Evolutionary conservation across 2,888 invertebrate genomes (phyloP), one percentile per base, ranked within the genome.

Genomic region (Pasiphila rectangulata): DNA sequence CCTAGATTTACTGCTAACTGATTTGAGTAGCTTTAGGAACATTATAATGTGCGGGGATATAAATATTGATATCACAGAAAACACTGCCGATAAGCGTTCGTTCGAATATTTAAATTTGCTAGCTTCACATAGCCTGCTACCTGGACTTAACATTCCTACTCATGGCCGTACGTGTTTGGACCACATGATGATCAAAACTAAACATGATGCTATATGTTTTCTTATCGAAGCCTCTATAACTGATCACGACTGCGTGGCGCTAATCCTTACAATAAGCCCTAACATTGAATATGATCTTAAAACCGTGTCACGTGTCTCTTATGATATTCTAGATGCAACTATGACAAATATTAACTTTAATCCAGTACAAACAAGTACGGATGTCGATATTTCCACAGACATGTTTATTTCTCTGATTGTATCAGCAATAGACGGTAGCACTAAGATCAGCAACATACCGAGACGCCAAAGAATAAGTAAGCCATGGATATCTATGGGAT

Each of bases 221-320:
- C 3, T 17, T 10, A 4, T 36, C 1, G 9, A 36, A 23, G 9
- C 36, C 3, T 23, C 36, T 6, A 23, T 36, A 9, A 36, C 36
- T 1, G 36, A 36, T n/a, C 36, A 36, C n/a, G 36, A 36, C n/a
- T 20, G 21, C 21, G 23, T 36, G 7, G 36, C 36, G 3, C 10
- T 36, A 1, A 36, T 2, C 4, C 4, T 34, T 10, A n/a, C n/a
- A n/a, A n/a, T n/a, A n/a, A n/a, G n/a, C n/a, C n/a, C n/a, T n/a
- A n/a, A n/a, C n/a, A n/a, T n/a, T n/a, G n/a, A n/a, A n/a, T n/a
- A n/a, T n/a, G n/a, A n/a, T n/a, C n/a, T n/a, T n/a, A n/a, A n/a
- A n/a, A n/a, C n/a, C n/a, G n/a, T n/a, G n/a, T 4, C n/a, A 1
- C 36, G 23, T 1, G 13, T 36, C 10, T n/a, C 21, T 10, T 36